These are phyloP conservation scores for Dallia pectoralis DNA, from an alignment of 2,797 vertebrate species.

Conservation along the genomic window DNA sequence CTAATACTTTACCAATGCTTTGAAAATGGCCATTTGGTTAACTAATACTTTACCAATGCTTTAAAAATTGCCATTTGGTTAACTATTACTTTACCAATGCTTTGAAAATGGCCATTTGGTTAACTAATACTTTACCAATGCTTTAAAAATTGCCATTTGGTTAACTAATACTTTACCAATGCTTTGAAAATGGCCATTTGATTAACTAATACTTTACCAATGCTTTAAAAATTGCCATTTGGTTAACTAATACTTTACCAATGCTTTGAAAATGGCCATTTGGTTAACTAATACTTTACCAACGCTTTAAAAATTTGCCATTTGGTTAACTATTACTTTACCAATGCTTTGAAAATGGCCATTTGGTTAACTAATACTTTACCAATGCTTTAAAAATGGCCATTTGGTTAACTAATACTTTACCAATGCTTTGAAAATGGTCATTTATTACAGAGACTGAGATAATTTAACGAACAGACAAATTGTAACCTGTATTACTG, in stretches of 20 bases:
- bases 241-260: neutral
- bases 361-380: neutral
- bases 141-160: neutral
- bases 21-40: neutral
- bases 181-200: neutral
- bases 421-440: neutral
- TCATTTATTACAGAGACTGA: neutral
- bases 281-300: neutral
- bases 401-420: neutral
- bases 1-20: neutral
- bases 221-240: neutral
- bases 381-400: neutral
- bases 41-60: neutral
- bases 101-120: neutral
- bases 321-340: neutral
- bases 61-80: neutral
- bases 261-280: neutral
- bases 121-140: neutral
- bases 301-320: constrained; percentile 1
- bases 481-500: neutral
- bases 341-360: neutral
- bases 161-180: neutral
- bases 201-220: neutral
- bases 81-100: neutral
- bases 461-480: neutral